Evolutionary conservation across 2,113 vertebrate genomes (phyloP).

Genomic region (Podarcis cretensis): DNA sequence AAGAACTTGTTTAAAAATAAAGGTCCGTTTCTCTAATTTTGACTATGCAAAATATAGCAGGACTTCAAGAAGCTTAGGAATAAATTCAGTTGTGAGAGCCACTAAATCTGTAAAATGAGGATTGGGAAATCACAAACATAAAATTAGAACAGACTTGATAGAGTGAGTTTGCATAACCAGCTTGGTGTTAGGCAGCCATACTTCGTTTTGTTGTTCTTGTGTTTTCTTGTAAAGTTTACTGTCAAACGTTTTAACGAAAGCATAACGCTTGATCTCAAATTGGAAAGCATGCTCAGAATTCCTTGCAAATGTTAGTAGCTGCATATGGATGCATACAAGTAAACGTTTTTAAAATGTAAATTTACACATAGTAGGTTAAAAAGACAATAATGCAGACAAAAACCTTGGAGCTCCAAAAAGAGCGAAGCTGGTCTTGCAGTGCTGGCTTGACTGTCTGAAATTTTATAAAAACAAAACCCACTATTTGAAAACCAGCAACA

Average conservation of each 20-base stretch:
- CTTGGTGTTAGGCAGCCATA: slow-evolving; percentile 74
- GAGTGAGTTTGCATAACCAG: slow-evolving; percentile 74
- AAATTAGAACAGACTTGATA: slow-evolving; percentile 71
- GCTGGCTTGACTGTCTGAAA: slow-evolving; percentile 84
- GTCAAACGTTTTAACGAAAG: slow-evolving; percentile 47
- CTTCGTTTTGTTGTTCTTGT: slow-evolving; percentile 42
- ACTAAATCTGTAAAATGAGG: slow-evolving; percentile 41
- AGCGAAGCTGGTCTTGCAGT: slow-evolving; percentile 83
- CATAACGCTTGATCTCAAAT: slow-evolving; percentile 43
- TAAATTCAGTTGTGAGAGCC: slow-evolving; percentile 9
- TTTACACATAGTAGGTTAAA: slow-evolving; percentile 68
- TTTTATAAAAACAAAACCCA: slow-evolving; percentile 83
- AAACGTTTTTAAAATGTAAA: slow-evolving; percentile 68
- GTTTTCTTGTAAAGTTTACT: slow-evolving; percentile 50
- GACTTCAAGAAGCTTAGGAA: slow-evolving; percentile 13
- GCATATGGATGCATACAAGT: slow-evolving; percentile 71
- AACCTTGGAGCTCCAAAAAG: slow-evolving; percentile 86
- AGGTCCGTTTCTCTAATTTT: not conserved
- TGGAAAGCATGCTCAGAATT: slow-evolving; percentile 72
- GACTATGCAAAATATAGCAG: slow-evolving; percentile 32
- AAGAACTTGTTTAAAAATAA: slow-evolving; percentile 28
- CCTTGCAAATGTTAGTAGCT: slow-evolving; percentile 76
- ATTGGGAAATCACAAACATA: slow-evolving; percentile 82
- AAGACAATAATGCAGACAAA: slow-evolving; percentile 80
- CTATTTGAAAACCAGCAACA: slow-evolving; percentile 69